These are phyloP conservation scores for Pangasianodon gigas DNA, from an alignment of 2,113 vertebrate genomes.

Conservation along the genomic window DNA sequence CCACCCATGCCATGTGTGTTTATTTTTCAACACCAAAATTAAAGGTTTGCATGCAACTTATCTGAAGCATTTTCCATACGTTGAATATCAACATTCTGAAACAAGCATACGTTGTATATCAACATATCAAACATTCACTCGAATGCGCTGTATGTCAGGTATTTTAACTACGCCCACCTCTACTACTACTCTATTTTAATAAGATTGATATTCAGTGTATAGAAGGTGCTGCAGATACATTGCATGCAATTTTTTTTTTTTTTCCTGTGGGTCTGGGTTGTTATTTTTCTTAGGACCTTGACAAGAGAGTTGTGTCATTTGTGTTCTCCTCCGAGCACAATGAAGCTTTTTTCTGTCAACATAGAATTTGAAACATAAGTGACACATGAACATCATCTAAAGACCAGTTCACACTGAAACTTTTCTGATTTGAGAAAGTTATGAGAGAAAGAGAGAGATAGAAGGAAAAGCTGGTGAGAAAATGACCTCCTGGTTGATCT, in stretches of 20 bases:
- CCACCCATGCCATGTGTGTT: not conserved
- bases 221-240: not conserved
- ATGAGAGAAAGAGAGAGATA: too few relatives aligned
- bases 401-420: not conserved
- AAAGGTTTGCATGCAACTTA: too few relatives aligned
- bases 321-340: not conserved
- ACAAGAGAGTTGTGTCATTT: not conserved
- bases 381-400: not conserved
- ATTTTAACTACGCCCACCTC: not conserved
- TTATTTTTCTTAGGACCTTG: not conserved
- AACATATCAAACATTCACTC: not conserved
- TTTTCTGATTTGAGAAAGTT: not conserved
- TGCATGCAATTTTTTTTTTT: not conserved
- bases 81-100: not conserved
- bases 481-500: too few relatives aligned
- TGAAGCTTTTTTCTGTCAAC: too few relatives aligned
- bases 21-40: not conserved
- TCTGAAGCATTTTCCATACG: not conserved
- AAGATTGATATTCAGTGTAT: not conserved
- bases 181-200: not conserved
- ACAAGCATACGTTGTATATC: not conserved
- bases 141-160: not conserved
- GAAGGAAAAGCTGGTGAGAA: too few relatives aligned
- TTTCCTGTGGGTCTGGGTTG: not conserved
- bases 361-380: not conserved